phyloP scores from a whole-genome alignment of 2,888 invertebrate genomes.

The Cryptocheilus praepositus region DNA sequence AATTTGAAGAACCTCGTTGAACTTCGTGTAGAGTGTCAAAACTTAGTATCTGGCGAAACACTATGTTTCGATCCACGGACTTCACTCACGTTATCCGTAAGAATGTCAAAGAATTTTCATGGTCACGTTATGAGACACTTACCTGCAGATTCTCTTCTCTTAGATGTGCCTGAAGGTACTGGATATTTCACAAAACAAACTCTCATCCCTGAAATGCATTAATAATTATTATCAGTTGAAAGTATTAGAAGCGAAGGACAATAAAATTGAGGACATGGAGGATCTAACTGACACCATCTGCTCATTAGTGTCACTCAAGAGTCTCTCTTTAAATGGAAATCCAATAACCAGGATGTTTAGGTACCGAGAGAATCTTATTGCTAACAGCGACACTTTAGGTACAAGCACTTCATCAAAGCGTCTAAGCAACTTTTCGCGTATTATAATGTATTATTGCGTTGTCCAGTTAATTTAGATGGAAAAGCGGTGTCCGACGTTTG shows the following conservation, averaged over 20 bases:
- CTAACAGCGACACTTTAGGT: slow-evolving; percentile 80
- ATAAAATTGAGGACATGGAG: slow-evolving; percentile 77
- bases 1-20: slow-evolving; percentile 79
- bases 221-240: slow-evolving; percentile 77
- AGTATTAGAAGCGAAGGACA: slow-evolving; percentile 78
- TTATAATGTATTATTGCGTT: neutral
- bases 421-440: neutral
- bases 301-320: slow-evolving; percentile 77
- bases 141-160: neutral
- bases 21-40: slow-evolving; percentile 83
- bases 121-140: neutral
- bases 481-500: slow-evolving; percentile 78
- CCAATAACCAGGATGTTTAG: slow-evolving; percentile 80
- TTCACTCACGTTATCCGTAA: slow-evolving; percentile 78
- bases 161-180: slow-evolving; percentile 79
- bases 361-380: slow-evolving; percentile 82
- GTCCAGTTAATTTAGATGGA: slow-evolving; percentile 79
- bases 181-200: slow-evolving; percentile 81
- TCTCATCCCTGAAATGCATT: slow-evolving; percentile 77
- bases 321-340: slow-evolving; percentile 79
- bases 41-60: slow-evolving; percentile 76
- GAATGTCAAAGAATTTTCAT: slow-evolving; percentile 30
- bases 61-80: slow-evolving; percentile 83
- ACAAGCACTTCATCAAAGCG: slow-evolving; percentile 53
- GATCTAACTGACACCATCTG: slow-evolving; percentile 77